Base-by-base conservation (phyloP, 2,113 vertebrate species). In the Megaleporinus macrocephalus region DNA sequence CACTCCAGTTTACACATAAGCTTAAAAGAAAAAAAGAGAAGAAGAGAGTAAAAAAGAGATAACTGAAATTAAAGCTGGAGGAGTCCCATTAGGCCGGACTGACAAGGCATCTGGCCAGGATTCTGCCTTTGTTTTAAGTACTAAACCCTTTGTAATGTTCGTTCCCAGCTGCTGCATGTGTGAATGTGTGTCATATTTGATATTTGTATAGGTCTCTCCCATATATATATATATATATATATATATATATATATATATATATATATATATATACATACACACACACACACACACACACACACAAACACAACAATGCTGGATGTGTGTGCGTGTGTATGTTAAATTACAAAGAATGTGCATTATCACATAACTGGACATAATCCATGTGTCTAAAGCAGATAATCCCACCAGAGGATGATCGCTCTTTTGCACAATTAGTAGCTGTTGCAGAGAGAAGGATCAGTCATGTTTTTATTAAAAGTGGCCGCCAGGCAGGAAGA, bases 351-450 rank as follows among this genome's bases (percentile, higher is more conserved):
- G 87, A 92, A 85, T 85, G 84, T 86, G 86, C 90, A 90, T 93
- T 93, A 92, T 92, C 92, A 93, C 92, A 90, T 92, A 87, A 91
- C 83, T 76, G 84, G 79, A 85, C 85, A 85, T 92, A 94, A 94
- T 93, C 92, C 89, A 82, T 89, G 89, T 91, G 90, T 92, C 88
- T 89, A 89, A 91, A 92, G 88, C 83, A 86, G 87, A 91, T 93
- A 93, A 93, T 88, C 89, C 88, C 90, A 92, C 88, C 90, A 84
- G 86, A 91, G 80, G 90, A 93, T 93, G 89, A 93, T 91, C 89
- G 88, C 92, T 90, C 93, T 92, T 90, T 91, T 90, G 89, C 78
- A 88, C 91, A 93, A 93, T 93, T 92, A 94, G 91, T 92, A 87
- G 88, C 88, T 88, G 88, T 92, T 90, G 73, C 86, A 89, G 90